phyloP scores from a whole-genome alignment of 2,797 vertebrate species.

The Falco novaeseelandiae region DNA sequence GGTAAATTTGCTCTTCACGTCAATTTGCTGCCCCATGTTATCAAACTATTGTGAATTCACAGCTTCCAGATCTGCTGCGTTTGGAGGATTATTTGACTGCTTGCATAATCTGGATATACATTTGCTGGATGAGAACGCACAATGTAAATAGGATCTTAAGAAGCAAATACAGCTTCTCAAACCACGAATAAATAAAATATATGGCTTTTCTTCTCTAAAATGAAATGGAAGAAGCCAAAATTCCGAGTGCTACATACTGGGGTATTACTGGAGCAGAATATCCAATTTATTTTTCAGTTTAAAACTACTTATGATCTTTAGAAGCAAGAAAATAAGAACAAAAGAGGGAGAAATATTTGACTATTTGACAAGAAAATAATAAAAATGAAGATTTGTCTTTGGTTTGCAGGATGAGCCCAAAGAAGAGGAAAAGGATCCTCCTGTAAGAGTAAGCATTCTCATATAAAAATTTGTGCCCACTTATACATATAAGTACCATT shows the following conservation, averaged over 20 bases:
- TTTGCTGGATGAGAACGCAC: background rate
- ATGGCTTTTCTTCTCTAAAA: background rate
- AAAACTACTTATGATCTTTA: background rate
- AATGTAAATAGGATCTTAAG: background rate
- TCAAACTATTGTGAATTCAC: background rate
- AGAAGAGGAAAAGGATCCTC: background rate
- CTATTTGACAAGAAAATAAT: background rate
- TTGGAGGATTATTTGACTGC: background rate
- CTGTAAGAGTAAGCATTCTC: background rate
- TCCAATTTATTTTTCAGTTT: background rate
- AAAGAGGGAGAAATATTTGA: background rate
- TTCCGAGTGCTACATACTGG: background rate
- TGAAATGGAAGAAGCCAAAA: background rate
- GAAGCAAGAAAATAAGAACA: background rate
- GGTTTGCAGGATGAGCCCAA: slow-evolving; percentile 6
- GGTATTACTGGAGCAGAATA: background rate
- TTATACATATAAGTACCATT: background rate
- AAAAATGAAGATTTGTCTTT: background rate
- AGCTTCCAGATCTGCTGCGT: background rate
- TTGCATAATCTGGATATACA: background rate
- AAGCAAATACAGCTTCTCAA: background rate
- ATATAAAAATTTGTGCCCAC: background rate
- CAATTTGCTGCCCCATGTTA: background rate
- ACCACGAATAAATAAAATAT: background rate
- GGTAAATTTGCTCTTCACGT: background rate